phyloP scores from a whole-genome alignment of 2,888 invertebrate genomes.

The Diabrotica balteata region DNA sequence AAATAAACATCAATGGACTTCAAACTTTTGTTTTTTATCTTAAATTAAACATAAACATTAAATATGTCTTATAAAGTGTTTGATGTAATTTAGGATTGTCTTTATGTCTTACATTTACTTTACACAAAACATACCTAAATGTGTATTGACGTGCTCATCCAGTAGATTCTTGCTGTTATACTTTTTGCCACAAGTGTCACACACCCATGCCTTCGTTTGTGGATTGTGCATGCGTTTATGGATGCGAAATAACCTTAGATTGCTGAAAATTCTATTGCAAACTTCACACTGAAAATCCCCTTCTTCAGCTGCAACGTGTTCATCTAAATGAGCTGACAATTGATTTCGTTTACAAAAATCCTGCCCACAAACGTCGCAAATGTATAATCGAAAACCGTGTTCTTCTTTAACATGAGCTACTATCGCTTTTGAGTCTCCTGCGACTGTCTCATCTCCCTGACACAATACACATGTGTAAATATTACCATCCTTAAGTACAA shows the following conservation, averaged over 20 bases:
- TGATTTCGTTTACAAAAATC: constrained; percentile 71
- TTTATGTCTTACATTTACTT: no score
- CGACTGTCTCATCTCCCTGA: constrained; percentile 56
- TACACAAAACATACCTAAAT: constrained; percentile 56
- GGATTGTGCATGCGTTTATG: constrained; percentile 72
- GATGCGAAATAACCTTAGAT: constrained; percentile 67
- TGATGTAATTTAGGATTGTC: no score
- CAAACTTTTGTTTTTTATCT: no score
- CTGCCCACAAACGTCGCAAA: constrained; percentile 74
- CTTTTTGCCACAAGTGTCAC: constrained; percentile 71
- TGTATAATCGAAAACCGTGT: constrained; percentile 42
- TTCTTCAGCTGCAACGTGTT: constrained; percentile 68
- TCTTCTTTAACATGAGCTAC: constrained; percentile 64
- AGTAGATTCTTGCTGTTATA: constrained; percentile 74
- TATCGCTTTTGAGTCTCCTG: constrained; percentile 67
- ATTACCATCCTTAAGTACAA: constrained; percentile 53
- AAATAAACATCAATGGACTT: no score
- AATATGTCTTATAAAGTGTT: no score
- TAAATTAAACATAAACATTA: no score
- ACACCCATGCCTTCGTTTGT: constrained; percentile 69
- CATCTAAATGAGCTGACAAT: constrained; percentile 70
- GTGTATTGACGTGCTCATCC: constrained; percentile 76
- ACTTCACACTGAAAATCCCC: constrained; percentile 71
- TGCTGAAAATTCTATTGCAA: constrained; percentile 69
- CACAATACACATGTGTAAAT: constrained; percentile 67